Evolutionary conservation across 2,113 vertebrate species (phyloP), one percentile per base, ranked within the genome.

Genomic region (Otocyon megalotis): DNA sequence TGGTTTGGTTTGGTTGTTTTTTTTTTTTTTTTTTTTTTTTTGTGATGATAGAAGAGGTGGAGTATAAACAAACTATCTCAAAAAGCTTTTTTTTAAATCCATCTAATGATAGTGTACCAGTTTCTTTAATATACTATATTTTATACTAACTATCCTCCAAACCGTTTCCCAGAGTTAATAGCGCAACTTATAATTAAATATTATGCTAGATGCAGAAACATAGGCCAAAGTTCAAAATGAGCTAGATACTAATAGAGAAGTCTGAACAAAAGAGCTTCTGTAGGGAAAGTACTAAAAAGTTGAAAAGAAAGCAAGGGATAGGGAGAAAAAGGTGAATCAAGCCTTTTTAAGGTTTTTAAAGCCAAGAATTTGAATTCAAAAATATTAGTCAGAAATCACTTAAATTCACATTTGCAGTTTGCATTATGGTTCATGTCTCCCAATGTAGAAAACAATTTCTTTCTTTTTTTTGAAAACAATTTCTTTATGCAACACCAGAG

Each of bases 31-130:
- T 60, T 28, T 62, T 14, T 65, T 81, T 54, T 13, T 32, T 26
- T 37, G 77, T 95, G 56, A 62, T 77, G 90, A 85, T 88, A 92
- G 14, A 9, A 71, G 14, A 96, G 43, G 37, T n/a, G n/a, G 74
- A 97, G 19, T 65, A 88, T 90, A 93, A 97, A 93, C 54, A 96
- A 93, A 76, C 35, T 50, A 84, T 76, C 87, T 92, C 87, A 86
- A 81, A 96, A 93, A 69, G 2, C 48, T 37, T 96, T 89, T 80
- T 93, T 88, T 77, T 74, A 16, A 77, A 56, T 15, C 1, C 48
- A 32, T 79, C n/a, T 83, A 80, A 74, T 65, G 48, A 5, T 15
- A 77, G 15, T 85, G 8, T 62, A 77, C 71, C 4, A 11, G 48
- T 90, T 90, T 94, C 8, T 54, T 58, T 32, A 86, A 30, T 86